A percentile compares a stretch with the other conserved stretches of the same genome.
These are phyloP conservation scores for Macaria notata DNA, from an alignment of 2,888 invertebrate genomes.

Conservation along the genomic window DNA sequence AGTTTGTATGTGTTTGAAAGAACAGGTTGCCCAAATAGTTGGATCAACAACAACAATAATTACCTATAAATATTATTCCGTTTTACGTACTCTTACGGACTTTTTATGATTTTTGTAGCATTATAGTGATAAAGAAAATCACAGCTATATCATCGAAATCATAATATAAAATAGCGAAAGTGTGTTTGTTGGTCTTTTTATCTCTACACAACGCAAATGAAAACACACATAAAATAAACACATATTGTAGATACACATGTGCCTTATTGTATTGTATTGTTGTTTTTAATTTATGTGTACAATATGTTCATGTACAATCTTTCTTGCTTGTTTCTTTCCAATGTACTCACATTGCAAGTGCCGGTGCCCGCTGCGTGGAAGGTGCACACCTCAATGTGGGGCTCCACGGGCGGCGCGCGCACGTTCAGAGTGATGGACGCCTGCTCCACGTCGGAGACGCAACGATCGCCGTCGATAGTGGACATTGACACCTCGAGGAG, in stretches of 20 bases:
- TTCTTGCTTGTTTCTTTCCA: too few species aligned
- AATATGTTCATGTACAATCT: too few species aligned
- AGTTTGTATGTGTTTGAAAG: not conserved
- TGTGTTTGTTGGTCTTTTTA: too few species aligned
- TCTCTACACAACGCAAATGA: too few species aligned
- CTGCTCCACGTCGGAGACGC: slow-evolving; percentile 32
- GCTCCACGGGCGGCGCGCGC: slow-evolving; percentile 47
- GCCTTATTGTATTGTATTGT: too few species aligned
- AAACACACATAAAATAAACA: too few species aligned
- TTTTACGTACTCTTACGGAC: not conserved
- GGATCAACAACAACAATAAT: too few species aligned
- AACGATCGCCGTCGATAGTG: slow-evolving; percentile 41
- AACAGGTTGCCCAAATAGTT: not conserved
- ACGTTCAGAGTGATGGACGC: slow-evolving; percentile 38
- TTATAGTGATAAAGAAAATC: too few species aligned
- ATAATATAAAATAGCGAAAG: too few species aligned
- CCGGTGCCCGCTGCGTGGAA: slow-evolving; percentile 46
- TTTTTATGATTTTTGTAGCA: not conserved
- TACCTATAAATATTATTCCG: not conserved
- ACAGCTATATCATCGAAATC: too few species aligned
- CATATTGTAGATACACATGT: too few species aligned
- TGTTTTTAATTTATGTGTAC: too few species aligned
- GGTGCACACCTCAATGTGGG: slow-evolving; percentile 56
- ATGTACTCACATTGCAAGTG: slow-evolving; percentile 55
- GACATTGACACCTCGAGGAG: slow-evolving; percentile 37